A percentile compares a stretch with the other conserved stretches of the same genome.
Conservation (phyloP, 1,140 invertebrate genomes). For the Hylyphantes graminicola region DNA sequence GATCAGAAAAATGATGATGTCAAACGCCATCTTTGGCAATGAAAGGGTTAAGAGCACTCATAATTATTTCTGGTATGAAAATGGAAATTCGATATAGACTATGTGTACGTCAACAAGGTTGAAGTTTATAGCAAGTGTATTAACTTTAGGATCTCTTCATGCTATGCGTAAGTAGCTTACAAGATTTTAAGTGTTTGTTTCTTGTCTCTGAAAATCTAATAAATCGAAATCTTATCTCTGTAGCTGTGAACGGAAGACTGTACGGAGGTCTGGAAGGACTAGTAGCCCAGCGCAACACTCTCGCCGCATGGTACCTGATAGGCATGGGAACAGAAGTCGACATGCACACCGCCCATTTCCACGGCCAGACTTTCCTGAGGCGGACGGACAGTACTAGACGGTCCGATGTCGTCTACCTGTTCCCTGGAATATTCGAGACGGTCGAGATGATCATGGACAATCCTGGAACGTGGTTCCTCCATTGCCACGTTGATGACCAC, state of each 20-base stretch:
- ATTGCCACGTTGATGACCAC: constrained; percentile 61
- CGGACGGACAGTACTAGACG: constrained; percentile 62
- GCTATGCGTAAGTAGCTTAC: too few relatives aligned
- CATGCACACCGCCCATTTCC: constrained; percentile 66
- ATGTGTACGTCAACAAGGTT: too few relatives aligned
- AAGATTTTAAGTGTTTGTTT: too few relatives aligned
- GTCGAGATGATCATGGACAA: constrained; percentile 64
- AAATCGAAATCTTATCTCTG: background rate
- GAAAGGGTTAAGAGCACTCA: too few relatives aligned
- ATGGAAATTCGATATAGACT: too few relatives aligned
- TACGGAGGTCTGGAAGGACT: constrained; percentile 51
- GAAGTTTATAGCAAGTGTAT: too few relatives aligned
- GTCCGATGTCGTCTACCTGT: constrained; percentile 65
- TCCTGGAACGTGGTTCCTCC: constrained; percentile 63
- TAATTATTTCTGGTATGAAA: too few relatives aligned
- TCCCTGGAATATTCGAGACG: constrained; percentile 65
- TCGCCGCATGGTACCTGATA: constrained; percentile 65
- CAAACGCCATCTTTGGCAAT: too few relatives aligned
- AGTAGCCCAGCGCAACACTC: constrained; percentile 62
- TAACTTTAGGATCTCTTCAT: too few relatives aligned
- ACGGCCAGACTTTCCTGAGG: constrained; percentile 65
- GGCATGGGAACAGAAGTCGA: constrained; percentile 65
- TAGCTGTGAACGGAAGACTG: constrained; percentile 56
- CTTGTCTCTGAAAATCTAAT: background rate
- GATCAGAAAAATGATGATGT: too few relatives aligned